Evolutionary conservation across 2,797 vertebrate species (phyloP).

Genomic region (Mus caroli): DNA sequence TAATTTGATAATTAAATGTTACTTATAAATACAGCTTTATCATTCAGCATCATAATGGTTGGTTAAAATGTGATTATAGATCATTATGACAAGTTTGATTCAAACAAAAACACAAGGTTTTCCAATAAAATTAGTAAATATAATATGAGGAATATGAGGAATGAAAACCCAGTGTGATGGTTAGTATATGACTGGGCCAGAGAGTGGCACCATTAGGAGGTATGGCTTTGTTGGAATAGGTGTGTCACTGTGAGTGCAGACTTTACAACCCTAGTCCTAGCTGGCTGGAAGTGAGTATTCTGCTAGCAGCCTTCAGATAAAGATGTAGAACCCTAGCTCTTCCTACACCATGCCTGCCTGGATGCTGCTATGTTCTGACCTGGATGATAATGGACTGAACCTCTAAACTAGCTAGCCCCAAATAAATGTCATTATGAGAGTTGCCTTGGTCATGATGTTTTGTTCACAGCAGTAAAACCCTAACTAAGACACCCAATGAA

Average conservation of each 20-base stretch:
- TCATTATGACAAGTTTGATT: not conserved
- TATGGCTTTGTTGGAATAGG: not conserved
- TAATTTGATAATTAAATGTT: not conserved
- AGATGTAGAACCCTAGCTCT: not conserved
- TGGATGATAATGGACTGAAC: not conserved
- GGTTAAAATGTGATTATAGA: not conserved
- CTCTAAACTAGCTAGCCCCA: not conserved
- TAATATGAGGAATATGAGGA: not conserved
- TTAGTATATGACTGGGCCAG: not conserved
- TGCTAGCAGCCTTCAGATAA: not conserved
- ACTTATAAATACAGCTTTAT: not conserved
- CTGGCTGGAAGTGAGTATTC: not conserved
- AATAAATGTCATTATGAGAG: not conserved
- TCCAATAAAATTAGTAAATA: not conserved
- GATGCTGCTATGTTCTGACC: not conserved
- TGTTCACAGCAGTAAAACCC: not conserved
- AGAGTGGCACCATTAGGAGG: not conserved
- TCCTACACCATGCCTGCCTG: not conserved
- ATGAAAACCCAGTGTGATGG: not conserved
- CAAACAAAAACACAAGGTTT: not conserved
- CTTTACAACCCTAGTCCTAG: not conserved
- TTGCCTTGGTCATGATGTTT: not conserved
- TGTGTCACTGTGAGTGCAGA: not conserved
- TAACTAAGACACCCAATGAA: not conserved
- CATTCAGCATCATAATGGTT: not conserved